A percentile compares a stretch with the other conserved stretches of the same genome.
Conservation (phyloP, 2,888 invertebrate species). For the Plusia festucae region DNA sequence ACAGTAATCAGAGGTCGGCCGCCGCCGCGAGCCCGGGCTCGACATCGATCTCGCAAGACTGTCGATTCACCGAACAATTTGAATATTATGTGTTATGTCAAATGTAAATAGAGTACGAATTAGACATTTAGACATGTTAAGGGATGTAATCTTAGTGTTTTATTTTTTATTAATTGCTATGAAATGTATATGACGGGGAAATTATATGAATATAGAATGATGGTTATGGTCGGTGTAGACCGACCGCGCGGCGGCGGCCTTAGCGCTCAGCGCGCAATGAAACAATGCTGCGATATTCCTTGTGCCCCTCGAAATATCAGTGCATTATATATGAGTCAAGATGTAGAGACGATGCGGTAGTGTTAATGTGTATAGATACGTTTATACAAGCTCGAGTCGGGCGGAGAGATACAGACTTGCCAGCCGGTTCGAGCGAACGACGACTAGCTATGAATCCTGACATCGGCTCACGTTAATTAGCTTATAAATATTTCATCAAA, state of each 20-base stretch:
- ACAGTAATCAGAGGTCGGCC: conserved; percentile 76
- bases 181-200: conserved; percentile 72
- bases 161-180: conserved; percentile 79
- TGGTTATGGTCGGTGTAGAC: conserved; percentile 60
- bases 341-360: conserved; percentile 84
- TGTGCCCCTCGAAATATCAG: conserved; percentile 88
- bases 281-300: conserved; percentile 88
- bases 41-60: conserved; percentile 73
- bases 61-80: conserved; percentile 84
- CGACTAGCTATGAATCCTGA: conserved; percentile 90
- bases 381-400: conserved; percentile 86
- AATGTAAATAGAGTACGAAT: conserved; percentile 87
- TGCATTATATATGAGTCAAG: conserved; percentile 86
- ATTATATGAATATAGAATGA: conserved; percentile 59
- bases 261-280: conserved; percentile 66
- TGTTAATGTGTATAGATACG: conserved; percentile 86
- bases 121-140: conserved; percentile 83
- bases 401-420: conserved; percentile 77
- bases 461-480: conserved; percentile 90
- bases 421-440: conserved; percentile 88
- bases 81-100: conserved; percentile 83
- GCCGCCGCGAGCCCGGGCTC: conserved; percentile 73
- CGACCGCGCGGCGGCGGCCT: conserved; percentile 70
- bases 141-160: conserved; percentile 84
- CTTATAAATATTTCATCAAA: conserved; percentile 90